Conservation (phyloP, 2,797 vertebrate genomes). For the Macrochelys suwanniensis region DNA sequence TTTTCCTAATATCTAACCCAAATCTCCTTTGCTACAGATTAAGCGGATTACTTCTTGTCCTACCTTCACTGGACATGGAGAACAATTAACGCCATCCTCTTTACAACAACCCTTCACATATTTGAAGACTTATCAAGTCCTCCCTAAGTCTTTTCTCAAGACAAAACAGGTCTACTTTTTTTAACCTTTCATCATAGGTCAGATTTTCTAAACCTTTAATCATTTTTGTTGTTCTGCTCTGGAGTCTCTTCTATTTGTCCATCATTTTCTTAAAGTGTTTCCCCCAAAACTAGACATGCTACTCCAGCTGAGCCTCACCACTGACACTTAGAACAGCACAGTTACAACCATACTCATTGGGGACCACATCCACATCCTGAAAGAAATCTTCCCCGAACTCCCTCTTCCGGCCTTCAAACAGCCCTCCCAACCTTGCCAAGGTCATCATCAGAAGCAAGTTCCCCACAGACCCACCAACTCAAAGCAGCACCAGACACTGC, state of each 20-base stretch:
- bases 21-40: too few species aligned
- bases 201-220: neutral
- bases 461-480: neutral
- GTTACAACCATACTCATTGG: neutral
- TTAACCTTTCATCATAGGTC: neutral
- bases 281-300: neutral
- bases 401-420: neutral
- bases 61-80: neutral
- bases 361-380: neutral
- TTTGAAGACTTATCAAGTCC: neutral
- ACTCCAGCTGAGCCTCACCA: neutral
- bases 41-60: neutral
- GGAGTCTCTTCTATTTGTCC: neutral
- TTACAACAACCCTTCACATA: neutral
- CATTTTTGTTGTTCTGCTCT: neutral
- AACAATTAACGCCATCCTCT: neutral
- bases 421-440: neutral
- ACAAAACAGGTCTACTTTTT: neutral
- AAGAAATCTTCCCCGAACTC: neutral
- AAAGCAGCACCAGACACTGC: neutral
- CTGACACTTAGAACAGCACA: neutral
- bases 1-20: too few species aligned
- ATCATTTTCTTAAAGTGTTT: neutral
- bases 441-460: neutral
- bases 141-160: neutral